phyloP scores from a whole-genome alignment of 2,797 vertebrate species.

The Microhierax caerulescens region DNA sequence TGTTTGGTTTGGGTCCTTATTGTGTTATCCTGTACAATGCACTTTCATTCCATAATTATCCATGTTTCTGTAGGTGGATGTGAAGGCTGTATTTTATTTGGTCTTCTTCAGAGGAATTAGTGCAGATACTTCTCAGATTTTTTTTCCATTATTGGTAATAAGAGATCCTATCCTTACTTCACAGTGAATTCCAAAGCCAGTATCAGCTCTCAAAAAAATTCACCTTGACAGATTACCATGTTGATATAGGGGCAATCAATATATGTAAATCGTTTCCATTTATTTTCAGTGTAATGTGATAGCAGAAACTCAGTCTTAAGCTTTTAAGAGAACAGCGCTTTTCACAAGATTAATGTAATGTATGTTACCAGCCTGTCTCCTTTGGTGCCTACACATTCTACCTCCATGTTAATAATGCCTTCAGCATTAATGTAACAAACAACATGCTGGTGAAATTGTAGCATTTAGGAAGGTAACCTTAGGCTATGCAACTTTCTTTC shows the following conservation, averaged over 20 bases:
- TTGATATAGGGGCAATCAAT: neutral
- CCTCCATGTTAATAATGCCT: neutral
- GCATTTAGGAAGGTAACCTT: neutral
- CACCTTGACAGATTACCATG: neutral
- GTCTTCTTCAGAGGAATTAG: neutral
- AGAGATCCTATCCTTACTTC: neutral
- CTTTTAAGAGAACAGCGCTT: neutral
- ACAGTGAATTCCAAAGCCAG: neutral
- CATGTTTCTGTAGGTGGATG: neutral
- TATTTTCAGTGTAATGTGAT: neutral
- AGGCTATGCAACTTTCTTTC: neutral
- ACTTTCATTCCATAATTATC: neutral
- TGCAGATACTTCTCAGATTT: neutral
- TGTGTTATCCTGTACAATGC: neutral
- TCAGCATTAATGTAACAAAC: neutral
- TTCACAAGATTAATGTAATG: neutral
- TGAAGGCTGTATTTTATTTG: neutral
- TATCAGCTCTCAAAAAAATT: conserved; percentile 8
- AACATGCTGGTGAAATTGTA: neutral
- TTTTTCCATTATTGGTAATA: neutral
- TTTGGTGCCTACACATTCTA: neutral
- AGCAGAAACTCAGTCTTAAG: neutral
- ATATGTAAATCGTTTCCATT: neutral
- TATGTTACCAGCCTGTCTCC: neutral
- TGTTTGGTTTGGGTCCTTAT: rapidly evolving